A percentile compares a stretch with the other conserved stretches of the same genome.
Conservation (phyloP, 2,797 vertebrate species). For the Paguma larvata region DNA sequence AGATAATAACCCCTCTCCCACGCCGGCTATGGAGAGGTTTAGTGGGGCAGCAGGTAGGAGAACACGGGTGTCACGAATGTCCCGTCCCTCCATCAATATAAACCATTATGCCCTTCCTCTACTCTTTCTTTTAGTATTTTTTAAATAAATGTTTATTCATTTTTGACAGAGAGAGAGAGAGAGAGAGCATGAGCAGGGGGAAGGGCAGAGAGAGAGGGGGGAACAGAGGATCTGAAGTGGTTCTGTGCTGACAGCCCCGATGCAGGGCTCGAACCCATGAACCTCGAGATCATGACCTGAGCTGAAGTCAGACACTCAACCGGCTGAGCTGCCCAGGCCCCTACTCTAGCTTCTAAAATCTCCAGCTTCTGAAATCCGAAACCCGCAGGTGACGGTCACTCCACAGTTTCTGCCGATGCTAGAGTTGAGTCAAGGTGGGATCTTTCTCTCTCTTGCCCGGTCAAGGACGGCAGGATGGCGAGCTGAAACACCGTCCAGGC, state of each 20-base stretch:
- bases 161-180: no score
- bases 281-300: no score
- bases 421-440: not conserved
- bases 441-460: not conserved
- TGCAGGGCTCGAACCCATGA: no score
- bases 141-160: no score
- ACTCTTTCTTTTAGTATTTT: not conserved
- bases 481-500: not conserved
- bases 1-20: not conserved
- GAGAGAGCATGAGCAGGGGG: no score
- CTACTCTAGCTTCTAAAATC: not conserved
- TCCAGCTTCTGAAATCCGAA: not conserved
- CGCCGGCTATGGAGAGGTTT: not conserved
- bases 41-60: not conserved
- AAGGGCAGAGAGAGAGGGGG: no score
- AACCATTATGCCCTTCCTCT: not conserved
- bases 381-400: not conserved
- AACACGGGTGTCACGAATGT: not conserved
- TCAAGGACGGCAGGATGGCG: not conserved
- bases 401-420: not conserved
- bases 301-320: no score
- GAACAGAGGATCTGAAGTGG: no score
- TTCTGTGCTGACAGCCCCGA: no score
- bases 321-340: no score
- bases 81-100: not conserved